Conservation (phyloP, 2,113 vertebrate species). For the Struthidea cinerea region DNA sequence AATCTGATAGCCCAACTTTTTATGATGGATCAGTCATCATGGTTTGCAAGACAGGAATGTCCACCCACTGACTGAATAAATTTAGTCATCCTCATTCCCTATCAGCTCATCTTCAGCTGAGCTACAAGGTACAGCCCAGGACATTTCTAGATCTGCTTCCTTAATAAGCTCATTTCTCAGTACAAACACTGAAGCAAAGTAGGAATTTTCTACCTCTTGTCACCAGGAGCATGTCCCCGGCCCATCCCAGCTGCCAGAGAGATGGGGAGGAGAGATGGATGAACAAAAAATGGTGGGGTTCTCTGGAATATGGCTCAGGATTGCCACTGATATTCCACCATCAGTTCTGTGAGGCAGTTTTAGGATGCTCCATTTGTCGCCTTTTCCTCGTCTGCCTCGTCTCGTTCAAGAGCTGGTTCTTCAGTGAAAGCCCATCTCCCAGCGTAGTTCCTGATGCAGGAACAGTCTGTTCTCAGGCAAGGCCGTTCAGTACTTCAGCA, state of each 20-base stretch:
- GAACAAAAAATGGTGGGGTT: not conserved
- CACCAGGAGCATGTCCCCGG: not conserved
- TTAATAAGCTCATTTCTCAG: not conserved
- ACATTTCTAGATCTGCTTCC: not conserved
- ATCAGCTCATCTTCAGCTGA: not conserved
- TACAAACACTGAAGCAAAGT: not conserved
- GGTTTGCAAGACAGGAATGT: slow-evolving; percentile 31
- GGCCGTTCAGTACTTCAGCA: not conserved
- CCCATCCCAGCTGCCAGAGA: not conserved
- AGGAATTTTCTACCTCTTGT: not conserved
- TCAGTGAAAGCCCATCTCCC: not conserved
- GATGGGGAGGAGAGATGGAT: not conserved
- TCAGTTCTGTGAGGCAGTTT: fast-evolving
- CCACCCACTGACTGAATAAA: slow-evolving; percentile 42
- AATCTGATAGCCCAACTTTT: not conserved
- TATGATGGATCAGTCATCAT: not conserved
- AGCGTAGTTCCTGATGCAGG: not conserved
- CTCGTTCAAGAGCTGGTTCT: not conserved
- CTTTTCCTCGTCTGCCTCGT: not conserved
- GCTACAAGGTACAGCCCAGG: not conserved
- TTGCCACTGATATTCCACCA: not conserved
- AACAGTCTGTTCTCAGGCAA: slow-evolving; percentile 10
- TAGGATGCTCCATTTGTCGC: not conserved
- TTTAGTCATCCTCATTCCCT: slow-evolving; percentile 9
- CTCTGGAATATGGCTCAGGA: not conserved